These are phyloP conservation scores for Lonchura striata DNA, from an alignment of 2,113 vertebrate species.

Conservation along the genomic window DNA sequence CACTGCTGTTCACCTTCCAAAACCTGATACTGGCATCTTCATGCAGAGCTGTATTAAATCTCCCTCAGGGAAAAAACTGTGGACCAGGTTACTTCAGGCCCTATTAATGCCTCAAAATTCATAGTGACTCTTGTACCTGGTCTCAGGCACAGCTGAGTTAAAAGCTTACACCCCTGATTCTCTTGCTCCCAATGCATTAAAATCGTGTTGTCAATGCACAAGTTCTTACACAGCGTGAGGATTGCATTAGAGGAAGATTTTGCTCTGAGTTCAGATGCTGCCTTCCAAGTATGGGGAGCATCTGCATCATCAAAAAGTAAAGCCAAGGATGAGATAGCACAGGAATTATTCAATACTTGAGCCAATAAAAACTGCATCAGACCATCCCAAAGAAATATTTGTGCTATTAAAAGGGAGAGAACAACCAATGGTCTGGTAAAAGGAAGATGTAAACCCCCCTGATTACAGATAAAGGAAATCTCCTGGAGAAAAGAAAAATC, in stretches of 20 bases:
- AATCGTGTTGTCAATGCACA: not conserved
- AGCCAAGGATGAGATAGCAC: slow-evolving; percentile 37
- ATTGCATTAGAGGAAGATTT: not conserved
- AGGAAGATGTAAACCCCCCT: not conserved
- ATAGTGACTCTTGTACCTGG: not conserved
- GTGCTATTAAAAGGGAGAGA: not conserved
- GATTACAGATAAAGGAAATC: not conserved
- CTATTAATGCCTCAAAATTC: not conserved
- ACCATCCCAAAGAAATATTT: slow-evolving; percentile 13
- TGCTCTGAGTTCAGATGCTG: not conserved
- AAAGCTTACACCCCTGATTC: not conserved
- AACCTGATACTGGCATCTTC: not conserved
- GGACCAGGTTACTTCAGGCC: not conserved
- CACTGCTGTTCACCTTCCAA: not conserved
- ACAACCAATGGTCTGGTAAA: not conserved
- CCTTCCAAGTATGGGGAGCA: slow-evolving; percentile 13
- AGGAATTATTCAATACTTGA: slow-evolving; percentile 26
- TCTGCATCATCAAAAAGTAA: not conserved
- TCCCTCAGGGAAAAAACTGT: not conserved
- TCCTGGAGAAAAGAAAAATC: not conserved
- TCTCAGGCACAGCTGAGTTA: not conserved
- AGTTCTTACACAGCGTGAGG: not conserved
- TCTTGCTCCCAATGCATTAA: not conserved
- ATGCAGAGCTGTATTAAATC: not conserved
- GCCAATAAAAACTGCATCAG: slow-evolving; percentile 41